Evolutionary conservation across 2,797 vertebrate species (phyloP).

Genomic region (Numenius phaeopus): DNA sequence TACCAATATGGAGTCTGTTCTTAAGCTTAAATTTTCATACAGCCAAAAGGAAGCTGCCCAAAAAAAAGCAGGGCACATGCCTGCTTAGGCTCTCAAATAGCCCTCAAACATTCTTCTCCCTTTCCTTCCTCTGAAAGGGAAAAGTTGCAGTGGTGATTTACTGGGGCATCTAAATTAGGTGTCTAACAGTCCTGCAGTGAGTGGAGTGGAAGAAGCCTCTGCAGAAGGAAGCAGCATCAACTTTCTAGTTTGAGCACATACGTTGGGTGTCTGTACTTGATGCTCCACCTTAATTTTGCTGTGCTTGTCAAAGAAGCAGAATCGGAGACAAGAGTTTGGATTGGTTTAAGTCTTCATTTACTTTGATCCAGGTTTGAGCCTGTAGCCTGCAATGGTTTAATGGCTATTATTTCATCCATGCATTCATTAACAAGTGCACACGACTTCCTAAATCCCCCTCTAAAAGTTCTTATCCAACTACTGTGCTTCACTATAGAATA

Average conservation of each 20-base stretch:
- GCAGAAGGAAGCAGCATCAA: background rate
- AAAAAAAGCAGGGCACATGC: background rate
- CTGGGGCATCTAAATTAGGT: background rate
- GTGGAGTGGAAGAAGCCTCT: background rate
- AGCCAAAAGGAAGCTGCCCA: background rate
- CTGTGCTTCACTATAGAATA: background rate
- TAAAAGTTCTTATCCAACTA: background rate
- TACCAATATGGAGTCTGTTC: background rate
- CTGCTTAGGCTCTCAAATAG: background rate
- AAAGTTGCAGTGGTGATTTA: background rate
- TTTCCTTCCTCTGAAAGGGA: background rate
- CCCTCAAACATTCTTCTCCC: background rate
- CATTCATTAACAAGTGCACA: background rate
- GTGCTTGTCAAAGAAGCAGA: background rate
- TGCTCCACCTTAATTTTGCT: background rate
- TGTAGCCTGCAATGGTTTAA: background rate
- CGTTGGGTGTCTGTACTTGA: background rate
- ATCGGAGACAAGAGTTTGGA: background rate
- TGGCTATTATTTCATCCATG: background rate
- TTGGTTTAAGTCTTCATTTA: background rate
- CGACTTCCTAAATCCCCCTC: rapidly evolving
- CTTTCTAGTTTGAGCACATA: background rate
- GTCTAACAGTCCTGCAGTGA: background rate
- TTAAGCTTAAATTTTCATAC: background rate
- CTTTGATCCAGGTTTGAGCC: background rate